These are phyloP conservation scores for Nyleta sp. DNA, from an alignment of 2,888 invertebrate genomes.

Conservation along the genomic window DNA sequence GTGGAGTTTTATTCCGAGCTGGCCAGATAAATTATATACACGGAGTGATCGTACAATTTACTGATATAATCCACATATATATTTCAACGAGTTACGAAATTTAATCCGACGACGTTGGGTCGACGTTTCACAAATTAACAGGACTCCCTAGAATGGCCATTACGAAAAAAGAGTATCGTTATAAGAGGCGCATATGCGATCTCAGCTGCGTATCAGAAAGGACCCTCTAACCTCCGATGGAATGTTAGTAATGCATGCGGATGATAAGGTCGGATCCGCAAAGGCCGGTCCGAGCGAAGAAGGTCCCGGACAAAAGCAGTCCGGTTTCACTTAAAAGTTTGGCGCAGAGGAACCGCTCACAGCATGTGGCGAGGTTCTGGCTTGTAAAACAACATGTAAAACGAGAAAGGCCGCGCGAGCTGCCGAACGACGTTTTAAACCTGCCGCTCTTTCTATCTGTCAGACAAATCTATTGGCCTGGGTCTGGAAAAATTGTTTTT, in stretches of 20 bases:
- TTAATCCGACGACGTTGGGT: conserved; percentile 44
- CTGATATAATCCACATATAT: conserved; percentile 57
- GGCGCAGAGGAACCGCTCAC: conserved; percentile 67
- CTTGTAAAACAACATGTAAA: conserved; percentile 82
- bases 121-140: conserved; percentile 62
- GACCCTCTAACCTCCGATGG: conserved; percentile 54
- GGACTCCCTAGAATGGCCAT: conserved; percentile 42
- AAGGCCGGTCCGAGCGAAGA: conserved; percentile 38
- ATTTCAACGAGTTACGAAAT: conserved; percentile 48
- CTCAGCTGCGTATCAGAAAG: conserved; percentile 48
- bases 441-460: conserved; percentile 70
- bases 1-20: conserved; percentile 13
- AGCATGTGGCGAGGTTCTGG: conserved; percentile 69
- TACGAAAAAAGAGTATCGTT: conserved; percentile 53
- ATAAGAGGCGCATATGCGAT: conserved; percentile 44
- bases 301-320: conserved; percentile 59
- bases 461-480: conserved; percentile 70
- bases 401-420: conserved; percentile 73
- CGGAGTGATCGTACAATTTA: conserved; percentile 27
- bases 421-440: conserved; percentile 51
- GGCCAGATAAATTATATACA: conserved; percentile 34
- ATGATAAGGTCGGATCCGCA: conserved; percentile 60
- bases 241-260: conserved; percentile 60
- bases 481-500: conserved; percentile 55
- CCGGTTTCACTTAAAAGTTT: conserved; percentile 65